Conservation (phyloP, 2,888 invertebrate genomes). For the Synergus japonicus region DNA sequence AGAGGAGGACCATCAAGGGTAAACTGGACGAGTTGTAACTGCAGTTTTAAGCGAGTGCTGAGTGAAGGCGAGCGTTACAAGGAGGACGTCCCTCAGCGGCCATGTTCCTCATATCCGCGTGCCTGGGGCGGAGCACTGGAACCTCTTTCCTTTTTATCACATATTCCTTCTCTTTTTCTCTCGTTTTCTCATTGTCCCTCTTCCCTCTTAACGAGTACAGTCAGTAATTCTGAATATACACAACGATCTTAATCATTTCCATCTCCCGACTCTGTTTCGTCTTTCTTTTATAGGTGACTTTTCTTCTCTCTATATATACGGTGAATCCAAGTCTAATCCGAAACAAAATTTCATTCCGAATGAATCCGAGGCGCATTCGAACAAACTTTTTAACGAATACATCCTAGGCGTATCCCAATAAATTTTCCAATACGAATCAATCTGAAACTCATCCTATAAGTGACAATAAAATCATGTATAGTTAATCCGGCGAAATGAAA, state of each 20-base stretch:
- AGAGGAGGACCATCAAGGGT: conserved; percentile 66
- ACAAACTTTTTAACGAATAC: no score
- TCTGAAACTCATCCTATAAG: no score
- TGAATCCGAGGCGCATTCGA: no score
- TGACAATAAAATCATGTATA: no score
- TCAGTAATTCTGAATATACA: not conserved
- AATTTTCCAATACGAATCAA: no score
- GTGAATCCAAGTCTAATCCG: no score
- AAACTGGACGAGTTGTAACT: conserved; percentile 47
- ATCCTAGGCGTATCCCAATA: no score
- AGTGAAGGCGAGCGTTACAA: conserved; percentile 76
- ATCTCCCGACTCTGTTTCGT: not conserved
- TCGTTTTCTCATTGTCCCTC: not conserved
- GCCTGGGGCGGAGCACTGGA: conserved; percentile 81
- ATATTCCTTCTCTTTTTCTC: not conserved
- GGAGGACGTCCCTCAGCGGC: conserved; percentile 80
- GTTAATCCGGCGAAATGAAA: no score
- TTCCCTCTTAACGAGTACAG: not conserved
- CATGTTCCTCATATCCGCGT: conserved; percentile 79
- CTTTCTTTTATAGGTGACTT: not conserved
- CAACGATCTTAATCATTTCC: not conserved
- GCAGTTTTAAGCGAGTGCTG: conserved; percentile 60
- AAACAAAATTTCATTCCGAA: no score
- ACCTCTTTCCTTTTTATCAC: conserved; percentile 6
- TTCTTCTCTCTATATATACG: no score